These are phyloP conservation scores for Sylvia borin DNA, from an alignment of 2,797 vertebrate genomes.

Conservation along the genomic window DNA sequence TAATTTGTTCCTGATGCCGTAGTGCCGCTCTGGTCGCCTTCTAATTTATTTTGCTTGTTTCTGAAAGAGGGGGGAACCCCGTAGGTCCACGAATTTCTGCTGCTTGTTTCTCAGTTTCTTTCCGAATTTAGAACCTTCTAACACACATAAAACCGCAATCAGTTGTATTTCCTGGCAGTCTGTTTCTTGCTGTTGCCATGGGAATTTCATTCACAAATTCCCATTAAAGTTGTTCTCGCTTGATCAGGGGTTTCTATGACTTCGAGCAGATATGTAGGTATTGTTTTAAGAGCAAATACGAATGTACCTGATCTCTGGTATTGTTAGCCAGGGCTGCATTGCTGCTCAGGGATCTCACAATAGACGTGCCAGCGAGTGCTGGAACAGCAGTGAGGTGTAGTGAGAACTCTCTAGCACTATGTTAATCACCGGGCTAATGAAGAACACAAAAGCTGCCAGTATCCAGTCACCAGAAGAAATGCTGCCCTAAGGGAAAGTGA, in stretches of 20 bases:
- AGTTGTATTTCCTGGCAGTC: neutral
- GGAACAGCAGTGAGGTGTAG: constrained; percentile 52
- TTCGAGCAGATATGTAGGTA: neutral
- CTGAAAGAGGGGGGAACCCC: neutral
- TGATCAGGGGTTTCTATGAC: neutral
- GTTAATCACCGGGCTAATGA: constrained; percentile 53
- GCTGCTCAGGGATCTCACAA: neutral
- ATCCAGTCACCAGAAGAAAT: constrained; percentile 62
- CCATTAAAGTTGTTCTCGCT: neutral
- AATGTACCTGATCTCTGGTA: neutral
- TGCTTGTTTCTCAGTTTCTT: neutral
- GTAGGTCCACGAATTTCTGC: neutral
- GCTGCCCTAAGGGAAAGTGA: constrained; percentile 63
- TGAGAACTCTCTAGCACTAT: constrained; percentile 49
- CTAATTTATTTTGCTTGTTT: constrained; percentile 11
- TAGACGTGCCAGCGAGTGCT: neutral
- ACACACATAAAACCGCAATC: neutral
- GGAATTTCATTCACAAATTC: constrained; percentile 62
- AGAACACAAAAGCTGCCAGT: constrained; percentile 58
- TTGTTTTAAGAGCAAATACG: neutral
- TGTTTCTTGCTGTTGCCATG: constrained; percentile 29
- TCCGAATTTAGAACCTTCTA: neutral
- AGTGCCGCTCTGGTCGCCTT: neutral
- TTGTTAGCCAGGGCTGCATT: neutral
- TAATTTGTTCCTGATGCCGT: constrained; percentile 4